These are phyloP conservation scores for Dendrophyllia cribrosa DNA, from an alignment of 64 coral and sea anemone genomes.

Conservation along the genomic window DNA sequence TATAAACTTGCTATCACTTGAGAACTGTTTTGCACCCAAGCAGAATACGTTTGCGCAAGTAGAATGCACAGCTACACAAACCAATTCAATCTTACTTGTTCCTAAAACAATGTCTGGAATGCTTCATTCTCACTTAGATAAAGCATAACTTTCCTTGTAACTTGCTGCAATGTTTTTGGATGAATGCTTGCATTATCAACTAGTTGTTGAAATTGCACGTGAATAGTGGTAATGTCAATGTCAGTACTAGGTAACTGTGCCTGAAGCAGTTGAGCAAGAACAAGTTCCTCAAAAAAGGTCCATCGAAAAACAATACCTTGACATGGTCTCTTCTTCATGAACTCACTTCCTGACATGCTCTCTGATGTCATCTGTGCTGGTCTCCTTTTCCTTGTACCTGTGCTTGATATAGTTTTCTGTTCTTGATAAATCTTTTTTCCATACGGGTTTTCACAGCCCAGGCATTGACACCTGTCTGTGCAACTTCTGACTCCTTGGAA, in stretches of 20 bases:
- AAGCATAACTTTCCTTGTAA: not conserved
- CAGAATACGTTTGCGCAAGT: too few species aligned
- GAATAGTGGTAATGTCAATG: not conserved
- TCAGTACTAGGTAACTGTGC: not conserved
- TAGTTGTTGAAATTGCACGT: not conserved
- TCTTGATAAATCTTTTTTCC: conserved; percentile 36
- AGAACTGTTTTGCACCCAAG: too few species aligned
- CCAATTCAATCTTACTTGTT: conserved; percentile 7
- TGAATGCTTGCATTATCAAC: not conserved
- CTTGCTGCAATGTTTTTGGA: not conserved
- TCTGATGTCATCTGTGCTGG: conserved; percentile 50
- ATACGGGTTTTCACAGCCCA: conserved; percentile 57
- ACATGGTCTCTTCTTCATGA: conserved; percentile 17
- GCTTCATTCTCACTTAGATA: not conserved
- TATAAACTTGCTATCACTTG: too few species aligned
- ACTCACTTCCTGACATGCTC: conserved; percentile 31
- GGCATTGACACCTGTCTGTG: conserved; percentile 46
- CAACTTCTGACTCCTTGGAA: conserved; percentile 54
- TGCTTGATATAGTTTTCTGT: not conserved
- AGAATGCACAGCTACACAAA: not conserved
- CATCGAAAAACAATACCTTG: not conserved
- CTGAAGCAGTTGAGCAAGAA: not conserved
- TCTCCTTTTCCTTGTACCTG: conserved; percentile 49
- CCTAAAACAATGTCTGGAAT: not conserved
- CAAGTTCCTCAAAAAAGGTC: conserved; percentile 19